A percentile compares a stretch with the other conserved stretches of the same genome.
Conservation (phyloP, 2,888 invertebrate species). For the Polymixis lichenea region DNA sequence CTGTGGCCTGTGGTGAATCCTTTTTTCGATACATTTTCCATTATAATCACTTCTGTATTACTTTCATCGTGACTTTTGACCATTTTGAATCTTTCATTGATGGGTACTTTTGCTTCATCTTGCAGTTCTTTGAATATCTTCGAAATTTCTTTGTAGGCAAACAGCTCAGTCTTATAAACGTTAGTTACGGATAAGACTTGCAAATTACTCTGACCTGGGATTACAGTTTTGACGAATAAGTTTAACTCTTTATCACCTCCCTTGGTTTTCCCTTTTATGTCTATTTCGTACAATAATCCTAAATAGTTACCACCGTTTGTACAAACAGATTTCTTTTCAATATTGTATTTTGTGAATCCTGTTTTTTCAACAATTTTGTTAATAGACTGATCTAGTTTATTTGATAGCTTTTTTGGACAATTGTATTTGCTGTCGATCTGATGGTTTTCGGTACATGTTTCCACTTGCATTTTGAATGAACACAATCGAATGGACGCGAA, state of each 20-base stretch:
- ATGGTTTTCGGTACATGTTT: constrained; percentile 22
- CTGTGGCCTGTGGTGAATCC: constrained; percentile 73
- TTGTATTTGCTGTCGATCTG: constrained; percentile 8
- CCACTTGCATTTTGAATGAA: constrained; percentile 39
- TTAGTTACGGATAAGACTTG: constrained; percentile 63
- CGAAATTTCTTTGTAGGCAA: constrained; percentile 74
- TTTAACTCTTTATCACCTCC: constrained; percentile 71
- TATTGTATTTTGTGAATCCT: constrained; percentile 38
- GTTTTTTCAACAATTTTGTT: constrained; percentile 54
- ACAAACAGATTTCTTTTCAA: constrained; percentile 54
- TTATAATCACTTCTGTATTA: constrained; percentile 70
- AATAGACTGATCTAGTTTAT: constrained; percentile 61
- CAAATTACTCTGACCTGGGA: constrained; percentile 54
- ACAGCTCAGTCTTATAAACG: constrained; percentile 71
- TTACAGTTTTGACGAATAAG: constrained; percentile 75
- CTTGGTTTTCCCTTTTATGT: constrained; percentile 73
- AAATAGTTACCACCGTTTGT: constrained; percentile 77
- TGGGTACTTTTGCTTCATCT: constrained; percentile 71
- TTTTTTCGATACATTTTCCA: constrained; percentile 76
- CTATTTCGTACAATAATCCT: constrained; percentile 72
- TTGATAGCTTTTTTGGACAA: constrained; percentile 27
- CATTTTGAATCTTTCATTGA: constrained; percentile 70
- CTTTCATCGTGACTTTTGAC: constrained; percentile 74
- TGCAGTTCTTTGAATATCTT: constrained; percentile 74
- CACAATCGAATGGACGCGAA: not conserved